These are phyloP conservation scores for Meiosimyza platycephala DNA, from an alignment of 2,888 invertebrate species.

Conservation along the genomic window DNA sequence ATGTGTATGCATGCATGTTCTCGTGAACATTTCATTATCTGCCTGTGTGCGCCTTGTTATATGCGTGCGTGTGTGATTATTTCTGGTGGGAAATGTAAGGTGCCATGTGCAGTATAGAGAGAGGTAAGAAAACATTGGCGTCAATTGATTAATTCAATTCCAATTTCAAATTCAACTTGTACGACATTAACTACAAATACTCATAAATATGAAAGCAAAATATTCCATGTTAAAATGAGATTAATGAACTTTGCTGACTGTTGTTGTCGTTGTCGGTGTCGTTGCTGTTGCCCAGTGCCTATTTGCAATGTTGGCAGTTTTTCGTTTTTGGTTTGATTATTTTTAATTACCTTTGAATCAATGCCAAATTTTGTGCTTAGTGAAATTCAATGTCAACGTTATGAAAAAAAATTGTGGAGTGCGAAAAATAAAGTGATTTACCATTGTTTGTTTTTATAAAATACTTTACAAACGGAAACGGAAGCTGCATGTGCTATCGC, in stretches of 20 bases:
- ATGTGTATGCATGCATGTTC: neutral
- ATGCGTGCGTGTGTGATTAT: neutral
- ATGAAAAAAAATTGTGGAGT: neutral
- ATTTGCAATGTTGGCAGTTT: slow-evolving; percentile 18
- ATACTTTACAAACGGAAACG: neutral
- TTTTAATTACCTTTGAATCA: slow-evolving; percentile 22
- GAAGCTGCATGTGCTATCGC: slow-evolving; percentile 1
- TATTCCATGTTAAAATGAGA: slow-evolving; percentile 36
- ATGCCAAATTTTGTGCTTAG: neutral
- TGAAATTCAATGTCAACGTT: slow-evolving; percentile 1
- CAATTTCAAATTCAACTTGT: slow-evolving; percentile 12
- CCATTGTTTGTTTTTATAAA: too few relatives aligned
- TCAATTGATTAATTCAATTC: slow-evolving; percentile 14
- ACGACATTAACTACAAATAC: slow-evolving; percentile 18
- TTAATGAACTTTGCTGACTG: slow-evolving; percentile 40
- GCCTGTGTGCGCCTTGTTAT: neutral
- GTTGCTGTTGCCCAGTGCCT: slow-evolving; percentile 23
- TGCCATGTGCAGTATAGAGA: too few relatives aligned
- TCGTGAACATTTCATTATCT: neutral
- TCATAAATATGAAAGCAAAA: slow-evolving; percentile 11
- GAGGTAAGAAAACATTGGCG: neutral
- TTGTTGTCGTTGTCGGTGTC: neutral
- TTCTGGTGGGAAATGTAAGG: slow-evolving; percentile 12
- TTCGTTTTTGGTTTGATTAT: slow-evolving; percentile 17
- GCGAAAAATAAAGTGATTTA: neutral